Percentiles rank a stretch among this genome's conserved stretches.
These are phyloP conservation scores for Streptopelia turtur DNA, from an alignment of 2,797 vertebrate genomes.

Conservation along the genomic window DNA sequence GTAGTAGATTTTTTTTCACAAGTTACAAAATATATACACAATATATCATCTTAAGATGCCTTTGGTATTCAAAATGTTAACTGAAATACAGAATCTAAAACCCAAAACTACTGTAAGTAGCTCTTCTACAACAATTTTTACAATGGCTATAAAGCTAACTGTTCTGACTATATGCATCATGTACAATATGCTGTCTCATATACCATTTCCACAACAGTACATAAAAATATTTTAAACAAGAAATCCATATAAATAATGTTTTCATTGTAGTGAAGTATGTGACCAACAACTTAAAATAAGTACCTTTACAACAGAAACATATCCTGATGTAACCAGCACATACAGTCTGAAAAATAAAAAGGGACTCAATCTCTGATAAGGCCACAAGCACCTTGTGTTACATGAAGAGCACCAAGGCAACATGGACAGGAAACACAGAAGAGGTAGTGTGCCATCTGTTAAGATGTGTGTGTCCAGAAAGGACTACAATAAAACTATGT, in stretches of 20 bases:
- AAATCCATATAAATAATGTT: constrained; percentile 88
- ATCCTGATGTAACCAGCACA: constrained; percentile 96
- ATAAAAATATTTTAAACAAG: constrained; percentile 77
- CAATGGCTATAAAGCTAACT: constrained; percentile 72
- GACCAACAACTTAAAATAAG: constrained; percentile 83
- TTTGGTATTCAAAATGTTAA: constrained; percentile 73
- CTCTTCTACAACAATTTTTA: constrained; percentile 72
- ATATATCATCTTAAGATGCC: constrained; percentile 76
- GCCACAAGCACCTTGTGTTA: constrained; percentile 82
- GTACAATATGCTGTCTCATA: constrained; percentile 77
- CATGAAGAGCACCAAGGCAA: constrained; percentile 73
- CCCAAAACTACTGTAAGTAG: constrained; percentile 64
- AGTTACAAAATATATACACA: constrained; percentile 93
- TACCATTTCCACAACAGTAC: constrained; percentile 73
- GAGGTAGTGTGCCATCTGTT: constrained; percentile 95
- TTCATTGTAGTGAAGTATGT: constrained; percentile 83
- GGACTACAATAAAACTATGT: constrained; percentile 78
- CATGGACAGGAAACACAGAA: constrained; percentile 78
- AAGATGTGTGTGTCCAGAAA: constrained; percentile 82
- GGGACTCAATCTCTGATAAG: constrained; percentile 60
- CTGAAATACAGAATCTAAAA: constrained; percentile 63
- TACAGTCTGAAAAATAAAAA: constrained; percentile 82
- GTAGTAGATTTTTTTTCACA: constrained; percentile 73
- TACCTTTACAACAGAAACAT: constrained; percentile 83
- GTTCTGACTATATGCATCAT: constrained; percentile 82